Base-by-base conservation (phyloP, 2,888 invertebrate species). In the Agelastica alni region DNA sequence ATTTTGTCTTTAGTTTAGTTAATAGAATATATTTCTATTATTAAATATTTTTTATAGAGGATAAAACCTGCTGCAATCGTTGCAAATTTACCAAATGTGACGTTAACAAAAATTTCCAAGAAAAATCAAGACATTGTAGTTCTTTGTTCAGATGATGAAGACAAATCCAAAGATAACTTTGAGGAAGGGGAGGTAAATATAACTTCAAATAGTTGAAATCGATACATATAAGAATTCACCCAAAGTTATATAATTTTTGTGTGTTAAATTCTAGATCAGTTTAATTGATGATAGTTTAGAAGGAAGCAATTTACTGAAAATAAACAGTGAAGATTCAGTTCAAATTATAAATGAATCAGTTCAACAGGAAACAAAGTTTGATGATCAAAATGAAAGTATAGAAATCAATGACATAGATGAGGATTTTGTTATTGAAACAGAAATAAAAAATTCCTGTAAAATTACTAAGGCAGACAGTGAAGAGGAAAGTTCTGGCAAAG, bases 381-480 rank as follows among this genome's bases (percentile, higher is more conserved):
- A n/a, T n/a, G n/a, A n/a, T n/a, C n/a, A n/a, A 26, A 26, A 16
- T n/a, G 36, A 36, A 16, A 36, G 10, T 37, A 37, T 34, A 34
- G 16, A 34, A 46, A 46, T 46, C n/a, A 20, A 22, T 28, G 13
- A 43, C 22, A 31, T 4, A 10, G 34, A 51, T 14, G n/a, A n/a
- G n/a, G n/a, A n/a, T n/a, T n/a, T n/a, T n/a, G n/a, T n/a, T n/a
- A n/a, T n/a, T n/a, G n/a, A n/a, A n/a, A n/a, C n/a, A n/a, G n/a
- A n/a, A n/a, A n/a, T n/a, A n/a, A n/a, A n/a, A n/a, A 45, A 47
- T 10, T 9, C 49, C n/a, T 53, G 44, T 51, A 53, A 58, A 17
- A 48, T 54, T 20, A 55, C 53, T 10, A 46, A 59, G 56, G 59
- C 49, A 31, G 51, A 53, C 45, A 51, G 51, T 34, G 31, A 36